Evolutionary conservation across 2,797 vertebrate species (phyloP), one percentile per base, ranked within the genome.

Genomic region (Sebastiscus tertius): DNA sequence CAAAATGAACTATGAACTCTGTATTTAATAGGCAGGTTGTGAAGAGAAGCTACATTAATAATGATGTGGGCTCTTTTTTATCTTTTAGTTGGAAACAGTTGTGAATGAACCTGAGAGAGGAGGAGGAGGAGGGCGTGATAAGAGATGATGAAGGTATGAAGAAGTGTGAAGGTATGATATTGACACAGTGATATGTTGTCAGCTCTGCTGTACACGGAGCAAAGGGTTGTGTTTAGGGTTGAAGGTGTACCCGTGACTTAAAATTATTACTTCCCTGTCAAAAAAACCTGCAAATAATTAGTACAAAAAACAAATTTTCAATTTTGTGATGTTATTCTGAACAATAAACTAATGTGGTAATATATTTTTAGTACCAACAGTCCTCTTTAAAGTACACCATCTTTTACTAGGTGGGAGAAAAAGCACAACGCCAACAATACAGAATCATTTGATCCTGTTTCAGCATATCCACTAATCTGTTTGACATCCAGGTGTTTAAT

Each of bases 131-230:
- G 8, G 42, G 34, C 3, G 12, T 52, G 59, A 42, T 70, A 31
- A 70, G 3, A 36, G 20, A 31, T 9, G 31, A 80, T 24, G 33
- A 46, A 58, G 59, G 49, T 2, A 34, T 70, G 34, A 70, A 29
- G 27, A 59, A 26, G 11, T 66, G 54, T 81, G 68, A 33, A 52
- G 39, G 22, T 75, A 60, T 66, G 73, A 66, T 75, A 49, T 54
- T 72, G 39, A 76, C 79, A 52, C 54, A 77, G 26, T 34, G 68
- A 46, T 61, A 61, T 33, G 55, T 33, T 60, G 29, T 59, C 26
- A 60, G 27, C 29, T 33, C 18, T 60, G 27, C 0, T 33, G 29
- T 33, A 61, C 9, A n/a, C 29, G 31, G 18, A 33, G 59, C 0
- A 61, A 61, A 16, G 7, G 39, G 39, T 42, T 1, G 14, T 42